These are phyloP conservation scores for Chloropsis cyanopogon DNA, from an alignment of 2,113 vertebrate species.

Conservation along the genomic window DNA sequence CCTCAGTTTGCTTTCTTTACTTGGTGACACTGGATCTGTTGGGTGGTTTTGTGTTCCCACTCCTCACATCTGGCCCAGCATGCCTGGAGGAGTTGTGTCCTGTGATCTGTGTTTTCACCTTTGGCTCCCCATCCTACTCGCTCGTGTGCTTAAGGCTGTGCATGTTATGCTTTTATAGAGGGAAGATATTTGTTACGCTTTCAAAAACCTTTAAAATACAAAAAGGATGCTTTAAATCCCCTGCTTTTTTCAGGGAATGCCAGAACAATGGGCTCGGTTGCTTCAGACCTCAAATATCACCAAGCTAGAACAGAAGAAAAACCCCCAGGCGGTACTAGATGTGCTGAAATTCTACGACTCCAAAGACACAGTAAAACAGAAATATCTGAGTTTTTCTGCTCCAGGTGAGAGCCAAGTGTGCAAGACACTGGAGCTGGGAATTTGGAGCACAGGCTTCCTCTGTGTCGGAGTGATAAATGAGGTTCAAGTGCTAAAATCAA, in stretches of 20 bases:
- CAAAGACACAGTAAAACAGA: slow-evolving; percentile 92
- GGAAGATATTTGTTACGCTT: neutral
- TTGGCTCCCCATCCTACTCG: neutral
- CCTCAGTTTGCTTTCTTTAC: neutral
- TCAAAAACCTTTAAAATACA: neutral
- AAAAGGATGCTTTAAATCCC: neutral
- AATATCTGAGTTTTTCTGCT: slow-evolving; percentile 95
- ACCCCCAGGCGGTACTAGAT: slow-evolving; percentile 95
- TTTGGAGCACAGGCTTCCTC: neutral
- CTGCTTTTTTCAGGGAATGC: slow-evolving; percentile 85
- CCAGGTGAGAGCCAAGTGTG: slow-evolving; percentile 75
- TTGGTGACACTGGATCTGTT: neutral
- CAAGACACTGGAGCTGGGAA: neutral
- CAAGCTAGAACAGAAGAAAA: slow-evolving; percentile 98
- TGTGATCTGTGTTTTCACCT: neutral
- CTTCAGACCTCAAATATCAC: slow-evolving; percentile 98
- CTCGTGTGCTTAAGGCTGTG: neutral
- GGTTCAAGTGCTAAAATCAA: neutral
- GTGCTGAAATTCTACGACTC: slow-evolving; percentile 98
- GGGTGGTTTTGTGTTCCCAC: neutral
- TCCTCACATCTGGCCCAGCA: neutral
- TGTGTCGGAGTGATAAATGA: neutral
- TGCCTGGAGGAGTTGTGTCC: neutral
- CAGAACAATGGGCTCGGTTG: slow-evolving; percentile 95
- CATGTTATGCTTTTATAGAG: neutral